Evolutionary conservation across 2,797 vertebrate genomes (phyloP).

Genomic region (Tangara arthus): DNA sequence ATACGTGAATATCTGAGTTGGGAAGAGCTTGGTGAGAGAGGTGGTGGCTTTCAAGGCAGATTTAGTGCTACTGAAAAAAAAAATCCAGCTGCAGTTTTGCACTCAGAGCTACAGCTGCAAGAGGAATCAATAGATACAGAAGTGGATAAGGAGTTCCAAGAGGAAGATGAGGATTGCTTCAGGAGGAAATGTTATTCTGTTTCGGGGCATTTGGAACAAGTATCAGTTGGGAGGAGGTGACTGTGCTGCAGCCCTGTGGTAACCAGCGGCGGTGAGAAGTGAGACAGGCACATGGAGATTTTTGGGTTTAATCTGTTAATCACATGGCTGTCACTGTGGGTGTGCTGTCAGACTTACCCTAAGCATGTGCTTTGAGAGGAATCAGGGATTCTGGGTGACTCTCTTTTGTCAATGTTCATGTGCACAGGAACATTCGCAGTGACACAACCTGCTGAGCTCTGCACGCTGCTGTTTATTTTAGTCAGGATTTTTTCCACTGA

Average conservation of each 20-base stretch:
- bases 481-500: not conserved
- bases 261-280: not conserved
- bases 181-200: not conserved
- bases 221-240: not conserved
- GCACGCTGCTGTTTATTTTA: not conserved
- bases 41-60: not conserved
- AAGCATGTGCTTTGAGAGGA: not conserved
- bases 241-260: not conserved
- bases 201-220: not conserved
- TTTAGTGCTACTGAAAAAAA: not conserved
- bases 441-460: not conserved
- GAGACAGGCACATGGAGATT: not conserved
- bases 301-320: not conserved
- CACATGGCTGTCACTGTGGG: fast-evolving
- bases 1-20: not conserved
- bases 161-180: not conserved
- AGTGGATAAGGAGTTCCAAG: not conserved
- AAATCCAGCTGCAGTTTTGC: not conserved
- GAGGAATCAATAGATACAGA: not conserved
- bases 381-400: not conserved
- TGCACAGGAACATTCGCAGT: not conserved
- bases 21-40: not conserved
- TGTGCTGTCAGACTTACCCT: not conserved
- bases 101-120: not conserved
- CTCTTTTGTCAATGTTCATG: not conserved